Conservation (phyloP, 2,113 vertebrate species). For the Antennarius striatus region DNA sequence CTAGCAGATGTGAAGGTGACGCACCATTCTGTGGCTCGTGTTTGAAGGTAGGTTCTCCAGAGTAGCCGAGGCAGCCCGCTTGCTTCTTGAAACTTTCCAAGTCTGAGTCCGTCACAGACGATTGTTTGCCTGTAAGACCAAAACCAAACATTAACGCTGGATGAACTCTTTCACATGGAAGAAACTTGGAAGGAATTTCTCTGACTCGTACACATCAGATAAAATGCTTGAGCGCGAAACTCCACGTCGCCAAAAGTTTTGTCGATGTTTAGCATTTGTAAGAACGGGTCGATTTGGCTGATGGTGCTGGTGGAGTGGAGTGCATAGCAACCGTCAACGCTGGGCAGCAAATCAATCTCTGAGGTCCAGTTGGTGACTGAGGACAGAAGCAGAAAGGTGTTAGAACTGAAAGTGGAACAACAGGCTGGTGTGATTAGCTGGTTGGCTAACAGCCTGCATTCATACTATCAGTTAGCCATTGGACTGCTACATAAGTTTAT, state of each 20-base stretch:
- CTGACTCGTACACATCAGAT: constrained; percentile 38
- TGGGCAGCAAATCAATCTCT: neutral
- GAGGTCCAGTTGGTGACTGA: neutral
- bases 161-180: neutral
- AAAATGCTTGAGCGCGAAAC: rapidly evolving
- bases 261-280: rapidly evolving
- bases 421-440: neutral
- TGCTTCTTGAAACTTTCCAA: constrained; percentile 47
- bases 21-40: constrained; percentile 33
- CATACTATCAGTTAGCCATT: too few relatives aligned
- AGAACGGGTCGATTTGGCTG: rapidly evolving
- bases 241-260: rapidly evolving
- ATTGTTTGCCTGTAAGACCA: constrained; percentile 7
- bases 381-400: neutral
- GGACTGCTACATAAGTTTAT: too few relatives aligned
- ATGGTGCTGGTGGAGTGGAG: neutral
- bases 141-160: neutral
- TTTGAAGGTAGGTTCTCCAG: constrained; percentile 26
- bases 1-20: neutral
- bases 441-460: too few relatives aligned
- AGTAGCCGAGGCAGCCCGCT: constrained; percentile 49
- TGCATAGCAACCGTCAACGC: neutral
- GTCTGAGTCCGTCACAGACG: constrained; percentile 18
- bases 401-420: neutral
- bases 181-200: too few relatives aligned